Evolutionary conservation across 2,888 invertebrate species (phyloP), one percentile per base, ranked within the genome.

Genomic region (Caenorhabditis sulstoni): DNA sequence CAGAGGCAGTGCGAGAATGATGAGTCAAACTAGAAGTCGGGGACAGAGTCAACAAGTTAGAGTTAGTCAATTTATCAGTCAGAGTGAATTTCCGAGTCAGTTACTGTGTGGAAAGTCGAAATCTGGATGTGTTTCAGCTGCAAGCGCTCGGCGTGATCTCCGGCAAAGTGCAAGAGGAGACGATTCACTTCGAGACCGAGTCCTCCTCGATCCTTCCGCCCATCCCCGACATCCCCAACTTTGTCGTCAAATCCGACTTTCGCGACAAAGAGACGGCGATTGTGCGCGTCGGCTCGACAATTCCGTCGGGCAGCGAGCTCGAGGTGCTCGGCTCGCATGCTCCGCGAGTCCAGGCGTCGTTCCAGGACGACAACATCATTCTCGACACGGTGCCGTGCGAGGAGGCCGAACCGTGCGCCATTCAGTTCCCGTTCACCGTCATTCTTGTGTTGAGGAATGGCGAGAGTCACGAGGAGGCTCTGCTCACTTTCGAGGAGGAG

Each of bases 111-210:
- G n/a, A n/a, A n/a, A n/a, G n/a, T n/a, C n/a, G n/a, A n/a, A n/a
- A n/a, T n/a, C n/a, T n/a, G n/a, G n/a, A n/a, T n/a, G n/a, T n/a
- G n/a, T 76, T 76, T 39, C 37, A 76, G 76, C 57, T 79, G 14
- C 79, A 79, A 74, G 79, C 79, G 11, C 45, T 79, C 29, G 79
- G 79, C 14, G 74, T 79, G 14, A 73, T 79, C 18, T 68, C 79
- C 3, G 79, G 79, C 9, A 68, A 79, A 55, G 57, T 65, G 12
- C 74, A 79, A 58, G 79, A 79, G 22, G 61, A 47, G 16, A 50
- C 50, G 7, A 58, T 62, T 22, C 59, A 52, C 7, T 74, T 53
- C 11, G 50, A 65, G 50, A 35, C 57, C 1, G 64, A 64, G 18
- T 37, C 44, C 14, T 59, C 68, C 12, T 65, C 68, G 3, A 18